Evolutionary conservation across 2,797 vertebrate genomes (phyloP).

Genomic region (Syngnathus rostellatus): DNA sequence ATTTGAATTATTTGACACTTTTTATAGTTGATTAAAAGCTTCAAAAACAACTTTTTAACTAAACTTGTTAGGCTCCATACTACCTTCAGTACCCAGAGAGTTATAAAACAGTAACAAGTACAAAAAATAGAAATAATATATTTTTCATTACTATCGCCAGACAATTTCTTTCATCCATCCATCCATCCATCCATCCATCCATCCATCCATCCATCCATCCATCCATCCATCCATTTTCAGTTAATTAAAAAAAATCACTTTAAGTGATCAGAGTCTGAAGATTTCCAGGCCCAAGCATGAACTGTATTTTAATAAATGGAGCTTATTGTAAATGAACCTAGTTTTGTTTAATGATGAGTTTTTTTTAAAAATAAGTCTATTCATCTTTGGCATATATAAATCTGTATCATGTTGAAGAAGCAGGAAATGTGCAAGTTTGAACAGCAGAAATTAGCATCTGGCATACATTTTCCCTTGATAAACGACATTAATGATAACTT

Average conservation of each 20-base stretch:
- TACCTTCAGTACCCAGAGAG: too few species aligned
- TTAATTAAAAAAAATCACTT: background rate
- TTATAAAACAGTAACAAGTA: too few species aligned
- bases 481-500: slow-evolving; percentile 6
- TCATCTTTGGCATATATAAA: background rate
- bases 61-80: too few species aligned
- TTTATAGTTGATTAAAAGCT: background rate
- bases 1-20: background rate
- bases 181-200: too few species aligned
- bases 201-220: too few species aligned
- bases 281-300: background rate
- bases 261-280: background rate
- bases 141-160: too few species aligned
- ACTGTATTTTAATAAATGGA: slow-evolving; percentile 6
- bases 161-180: too few species aligned
- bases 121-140: too few species aligned
- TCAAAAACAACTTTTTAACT: too few species aligned
- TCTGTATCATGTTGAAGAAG: background rate
- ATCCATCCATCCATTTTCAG: too few species aligned
- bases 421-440: background rate
- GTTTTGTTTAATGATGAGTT: slow-evolving; percentile 9
- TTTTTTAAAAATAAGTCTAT: background rate
- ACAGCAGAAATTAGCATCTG: background rate
- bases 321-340: background rate
- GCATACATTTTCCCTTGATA: background rate